Base-by-base conservation (phyloP, 1,140 invertebrate species). In the Drosophila teissieri region DNA sequence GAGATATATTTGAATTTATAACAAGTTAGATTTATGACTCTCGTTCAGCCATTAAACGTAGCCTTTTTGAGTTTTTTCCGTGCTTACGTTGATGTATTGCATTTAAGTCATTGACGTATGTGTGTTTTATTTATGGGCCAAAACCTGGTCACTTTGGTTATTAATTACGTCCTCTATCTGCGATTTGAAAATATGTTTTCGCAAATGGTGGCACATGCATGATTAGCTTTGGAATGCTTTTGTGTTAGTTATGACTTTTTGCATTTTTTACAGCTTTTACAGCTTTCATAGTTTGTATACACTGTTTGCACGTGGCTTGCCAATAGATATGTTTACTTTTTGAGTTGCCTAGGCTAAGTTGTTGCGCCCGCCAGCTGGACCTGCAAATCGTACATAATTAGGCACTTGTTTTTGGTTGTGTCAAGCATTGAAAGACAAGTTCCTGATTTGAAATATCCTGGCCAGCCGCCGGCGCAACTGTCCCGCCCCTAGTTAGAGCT, bases 1-100 rank as follows among this genome's bases (percentile, higher is more conserved):
- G 79, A 89, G 83, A 89, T 84, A 90, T 90, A 79, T 70, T 79
- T 90, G 85, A 89, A 90, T 89, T 90, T 78, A 85, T 90, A 89
- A 84, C 73, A 69, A 70, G 72, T 63, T 69, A 63, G 79, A 88
- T 88, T 89, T 86, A 88, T 86, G 73, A 67, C 64, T 27, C 67
- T 70, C 68, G 51, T 65, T 27, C 68, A 56, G 68, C 68, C 68
- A 68, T 79, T 86, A 73, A 88, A 53, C 74, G 60, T 70, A 44
- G 31, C 60, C 48, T 48, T 67, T 45, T 45, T 45, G 3, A 19
- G 42, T 45, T 45, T 34, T 67, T 15, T 7, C 42, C 22, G 51
- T 63, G 19, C 62, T 49, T 69, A 34, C 17, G 36, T 48, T 69
- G 64, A 69, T 70, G 42, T 42, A 69, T 70, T 70, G 42, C 64